These are phyloP conservation scores for Lissonota sp. DNA, from an alignment of 2,888 invertebrate species.

Conservation along the genomic window DNA sequence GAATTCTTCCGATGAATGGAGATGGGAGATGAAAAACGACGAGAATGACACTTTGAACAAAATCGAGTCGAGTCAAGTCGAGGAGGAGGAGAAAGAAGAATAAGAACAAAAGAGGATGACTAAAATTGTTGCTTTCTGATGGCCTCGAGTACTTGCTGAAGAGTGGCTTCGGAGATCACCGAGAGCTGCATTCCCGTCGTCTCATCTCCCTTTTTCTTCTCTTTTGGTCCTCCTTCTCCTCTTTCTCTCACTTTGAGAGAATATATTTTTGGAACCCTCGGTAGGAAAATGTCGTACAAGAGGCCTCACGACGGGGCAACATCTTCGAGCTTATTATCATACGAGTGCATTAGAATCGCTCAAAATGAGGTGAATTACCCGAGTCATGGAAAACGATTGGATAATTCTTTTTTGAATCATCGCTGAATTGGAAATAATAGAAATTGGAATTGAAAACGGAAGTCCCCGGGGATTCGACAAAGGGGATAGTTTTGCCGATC, in stretches of 20 bases:
- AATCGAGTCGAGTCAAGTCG: background rate
- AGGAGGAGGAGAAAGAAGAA: conserved; percentile 11
- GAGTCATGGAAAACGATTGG: too few relatives aligned
- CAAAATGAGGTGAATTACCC: too few relatives aligned
- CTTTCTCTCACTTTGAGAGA: conserved; percentile 59
- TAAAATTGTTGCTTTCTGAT: conserved; percentile 64
- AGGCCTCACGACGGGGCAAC: background rate
- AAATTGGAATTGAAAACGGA: background rate
- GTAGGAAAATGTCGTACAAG: background rate
- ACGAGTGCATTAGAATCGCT: background rate
- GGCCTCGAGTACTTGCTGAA: conserved; percentile 75
- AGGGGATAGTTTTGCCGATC: background rate
- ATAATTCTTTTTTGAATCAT: too few relatives aligned
- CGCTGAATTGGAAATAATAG: too few relatives aligned
- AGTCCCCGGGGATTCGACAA: background rate
- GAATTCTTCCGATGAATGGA: background rate
- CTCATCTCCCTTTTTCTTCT: conserved; percentile 44
- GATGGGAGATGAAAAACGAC: background rate
- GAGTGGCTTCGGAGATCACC: conserved; percentile 75
- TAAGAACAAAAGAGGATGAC: conserved; percentile 1
- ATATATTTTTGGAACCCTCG: conserved; percentile 68
- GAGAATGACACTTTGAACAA: conserved; percentile 15
- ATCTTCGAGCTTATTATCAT: conserved; percentile 7
- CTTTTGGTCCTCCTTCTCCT: conserved; percentile 64
- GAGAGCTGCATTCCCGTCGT: conserved; percentile 49